Evolutionary conservation across 2,888 invertebrate species (phyloP), one percentile per base, ranked within the genome.

Genomic region (Limnephilus auricula): DNA sequence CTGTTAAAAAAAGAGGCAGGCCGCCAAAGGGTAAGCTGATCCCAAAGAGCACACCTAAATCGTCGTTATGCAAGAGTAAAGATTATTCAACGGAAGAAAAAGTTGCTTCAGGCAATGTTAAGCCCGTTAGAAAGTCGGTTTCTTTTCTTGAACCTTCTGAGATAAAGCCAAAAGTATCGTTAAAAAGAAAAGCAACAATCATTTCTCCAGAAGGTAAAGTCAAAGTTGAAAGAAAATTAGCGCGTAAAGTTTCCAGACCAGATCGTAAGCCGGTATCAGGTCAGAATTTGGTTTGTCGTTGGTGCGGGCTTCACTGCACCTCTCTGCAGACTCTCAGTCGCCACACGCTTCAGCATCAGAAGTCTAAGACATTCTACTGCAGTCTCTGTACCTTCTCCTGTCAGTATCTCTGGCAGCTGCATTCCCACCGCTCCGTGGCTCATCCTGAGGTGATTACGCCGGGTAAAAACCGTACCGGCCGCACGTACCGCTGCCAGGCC

Each of bases 331-430:
- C 65, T 34, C 78, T 78, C 18, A 79, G 31, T 18, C 30, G 18
- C 2, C 87, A 88, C 30, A 13, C 78, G 2, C 32, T 32, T 10
- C 25, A 15, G 34, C 87, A 88, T 10, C 30, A n/a, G 4, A 2
- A 18, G 25, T 2, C 34, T 6, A 31, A 37, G 32, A 32, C 34
- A 10, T 88, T 88, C 79, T 18, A 6, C 65, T 88, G 87, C 87
- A 34, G 78, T 2, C 31, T 25, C 25, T 88, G 87, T 9, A 2
- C 18, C 34, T 88, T 32, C 87, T 34, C 87, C 3, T 18, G 32
- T 25, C 65, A 31, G 25, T 78, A 88, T 40, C 34, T 78, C 25
- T 88, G 87, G 87, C 32, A 34, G 78, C 34, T 78, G 87, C 65
- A 78, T 5, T 31, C 32, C 2, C 87, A 88, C 34, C 65, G 34